Conservation (phyloP, 2,888 invertebrate species). For the Atethmia centrago region DNA sequence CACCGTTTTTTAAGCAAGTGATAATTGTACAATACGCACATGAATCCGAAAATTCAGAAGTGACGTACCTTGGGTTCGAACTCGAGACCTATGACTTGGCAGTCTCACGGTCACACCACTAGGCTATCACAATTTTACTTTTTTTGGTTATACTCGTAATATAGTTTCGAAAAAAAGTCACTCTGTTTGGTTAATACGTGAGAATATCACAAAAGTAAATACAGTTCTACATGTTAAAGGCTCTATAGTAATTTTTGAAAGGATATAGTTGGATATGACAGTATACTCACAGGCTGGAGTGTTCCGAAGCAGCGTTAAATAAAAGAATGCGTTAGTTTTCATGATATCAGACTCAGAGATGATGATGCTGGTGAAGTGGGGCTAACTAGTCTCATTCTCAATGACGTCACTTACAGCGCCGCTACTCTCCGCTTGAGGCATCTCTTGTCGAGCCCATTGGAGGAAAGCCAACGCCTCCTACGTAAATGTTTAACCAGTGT, state of each 20-base stretch:
- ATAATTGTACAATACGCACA: too few relatives aligned
- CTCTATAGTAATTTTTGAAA: conserved; percentile 2
- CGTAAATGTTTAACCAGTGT: conserved; percentile 80
- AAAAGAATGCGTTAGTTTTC: conserved; percentile 88
- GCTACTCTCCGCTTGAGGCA: conserved; percentile 85
- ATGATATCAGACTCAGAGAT: conserved; percentile 80
- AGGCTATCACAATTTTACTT: too few relatives aligned
- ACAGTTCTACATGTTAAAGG: conserved; percentile 40
- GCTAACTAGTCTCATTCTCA: conserved; percentile 79
- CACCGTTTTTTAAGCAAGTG: too few relatives aligned
- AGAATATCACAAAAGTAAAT: conserved; percentile 25
- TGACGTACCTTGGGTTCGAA: too few relatives aligned
- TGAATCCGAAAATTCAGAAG: too few relatives aligned
- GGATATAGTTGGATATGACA: conserved; percentile 41
- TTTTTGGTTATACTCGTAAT: conserved; percentile 15
- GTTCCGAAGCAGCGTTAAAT: conserved; percentile 89
- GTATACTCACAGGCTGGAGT: conserved; percentile 89
- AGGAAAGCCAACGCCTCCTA: conserved; percentile 89
- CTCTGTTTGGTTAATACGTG: conserved; percentile 35
- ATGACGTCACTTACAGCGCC: conserved; percentile 88
- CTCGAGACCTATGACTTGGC: too few relatives aligned
- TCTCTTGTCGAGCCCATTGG: conserved; percentile 85
- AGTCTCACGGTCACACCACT: too few relatives aligned
- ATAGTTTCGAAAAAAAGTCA: conserved; percentile 19
- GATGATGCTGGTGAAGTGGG: conserved; percentile 73